These are phyloP conservation scores for Pachypanchax playfairii DNA, from an alignment of 2,113 vertebrate species.

Conservation along the genomic window DNA sequence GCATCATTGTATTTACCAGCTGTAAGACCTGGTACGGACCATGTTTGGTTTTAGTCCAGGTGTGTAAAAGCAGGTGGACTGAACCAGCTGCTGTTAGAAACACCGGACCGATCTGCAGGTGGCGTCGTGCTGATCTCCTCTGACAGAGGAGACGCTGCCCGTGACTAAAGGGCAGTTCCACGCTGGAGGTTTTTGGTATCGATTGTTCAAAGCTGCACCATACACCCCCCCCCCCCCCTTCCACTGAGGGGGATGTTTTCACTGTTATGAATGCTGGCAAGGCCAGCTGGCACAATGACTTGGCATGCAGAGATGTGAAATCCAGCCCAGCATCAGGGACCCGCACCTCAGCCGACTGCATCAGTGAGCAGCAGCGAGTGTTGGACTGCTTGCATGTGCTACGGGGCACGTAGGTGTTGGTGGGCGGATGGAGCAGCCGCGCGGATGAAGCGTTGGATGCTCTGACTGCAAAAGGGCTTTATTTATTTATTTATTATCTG, in stretches of 20 bases:
- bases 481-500: slow-evolving; percentile 3
- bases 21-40: not conserved
- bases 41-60: too few species aligned
- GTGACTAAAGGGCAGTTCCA: slow-evolving; percentile 62
- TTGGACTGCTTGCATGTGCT: slow-evolving; percentile 50
- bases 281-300: slow-evolving; percentile 53
- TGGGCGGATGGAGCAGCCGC: slow-evolving; percentile 49
- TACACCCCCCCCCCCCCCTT: slow-evolving; percentile 37
- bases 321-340: slow-evolving; percentile 45
- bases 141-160: slow-evolving; percentile 58
- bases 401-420: slow-evolving; percentile 47
- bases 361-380: slow-evolving; percentile 40
- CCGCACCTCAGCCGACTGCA: slow-evolving; percentile 41
- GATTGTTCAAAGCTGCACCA: slow-evolving; percentile 68
- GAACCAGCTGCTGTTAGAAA: slow-evolving; percentile 66
- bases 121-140: slow-evolving; percentile 48
- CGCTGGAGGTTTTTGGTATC: slow-evolving; percentile 76
- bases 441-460: slow-evolving; percentile 34
- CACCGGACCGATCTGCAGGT: slow-evolving; percentile 47
- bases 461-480: slow-evolving; percentile 29
- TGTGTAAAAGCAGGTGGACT: too few species aligned
- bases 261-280: slow-evolving; percentile 64
- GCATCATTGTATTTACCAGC: too few species aligned
- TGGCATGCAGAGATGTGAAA: slow-evolving; percentile 51
- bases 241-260: slow-evolving; percentile 53